Base-by-base conservation (phyloP, 2,797 vertebrate genomes). In the Brachymystax lenok region DNA sequence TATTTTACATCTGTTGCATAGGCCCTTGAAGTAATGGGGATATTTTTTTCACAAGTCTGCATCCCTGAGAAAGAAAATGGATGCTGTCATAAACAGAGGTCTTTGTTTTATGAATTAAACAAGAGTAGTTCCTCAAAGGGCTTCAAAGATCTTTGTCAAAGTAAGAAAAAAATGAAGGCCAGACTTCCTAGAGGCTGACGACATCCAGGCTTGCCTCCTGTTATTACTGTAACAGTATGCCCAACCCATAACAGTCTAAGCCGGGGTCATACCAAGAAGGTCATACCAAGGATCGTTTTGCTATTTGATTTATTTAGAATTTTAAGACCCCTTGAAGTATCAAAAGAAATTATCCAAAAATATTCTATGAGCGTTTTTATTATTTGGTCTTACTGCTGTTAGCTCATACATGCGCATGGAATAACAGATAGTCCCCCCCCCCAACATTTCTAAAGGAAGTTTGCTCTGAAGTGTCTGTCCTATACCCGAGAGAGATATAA, bases 71-170 rank as follows among this genome's bases (percentile, higher is more conserved):
- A 71, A 27, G 24, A 8, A 71, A 7, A 28, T 24, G 21, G 4
- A 24, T 52, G 5, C 24, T 52, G 50, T 52, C 19, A 24, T 24
- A 4, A n/a, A 21, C 59, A 63, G 3, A 63, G 59, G 21, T 63
- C 21, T 63, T 63, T 1, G 59, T 63, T 71, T 27, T 16, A 63
- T 63, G 59, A 71, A 52, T 71, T 52, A 50, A 71, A 52, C 69
- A 71, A 27, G 24, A 71, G 21, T 28, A 51, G 33, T 63, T 27
- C 69, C 46, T 52, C 50, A 71, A 51, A 63, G 4, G 24, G 21
- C 10, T 21, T 71, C 16, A 10, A 30, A 69, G 46, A 24, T 14
- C 21, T 46, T 21, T 16, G 46, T 21, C 14, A 50, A 51, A 51
- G 40, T 10, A 35, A 35, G 7, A 35, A 35, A 21, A 59, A 8